Base-by-base conservation (phyloP, 2,113 vertebrate species). In the Chaetops frenatus region DNA sequence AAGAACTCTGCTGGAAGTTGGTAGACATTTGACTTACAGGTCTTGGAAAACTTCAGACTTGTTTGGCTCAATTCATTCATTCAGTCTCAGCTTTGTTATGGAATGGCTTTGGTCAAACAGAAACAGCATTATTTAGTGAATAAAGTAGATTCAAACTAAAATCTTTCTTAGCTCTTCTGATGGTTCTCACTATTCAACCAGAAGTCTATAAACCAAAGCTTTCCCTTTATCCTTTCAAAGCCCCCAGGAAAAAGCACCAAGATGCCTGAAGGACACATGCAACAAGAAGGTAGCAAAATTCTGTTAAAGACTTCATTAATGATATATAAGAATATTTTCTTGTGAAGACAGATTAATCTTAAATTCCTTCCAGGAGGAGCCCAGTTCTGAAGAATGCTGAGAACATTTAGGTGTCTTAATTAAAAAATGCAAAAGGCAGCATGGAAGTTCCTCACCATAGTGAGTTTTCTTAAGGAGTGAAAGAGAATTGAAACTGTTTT, bases 401-500 rank as follows among this genome's bases (percentile, higher is more conserved):
- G 83, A 90, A 86, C 36, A 21, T 61, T 82, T 48, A 88, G 29
- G 65, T 65, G 25, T 56, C 78, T 66, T 56, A 65, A 80, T 79
- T 90, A 48, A 83, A 86, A 60, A 81, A 83, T 50, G 70, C 12
- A 2, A 89, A 84, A 53, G 51, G 42, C 29, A 91, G 54, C 33
- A 57, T 51, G 48, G n/a, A 81, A 89, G 74, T 69, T 84, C 82
- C 70, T 81, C 45, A 42, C 83, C 36, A 15, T 15, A 48, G 64
- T 72, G 88, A 60, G 31, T 94, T 94, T 93, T 92, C 74, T 94
- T 82, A 60, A 77, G 73, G 42, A 20, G 77, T 76, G 69, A 80
- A 91, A 94, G 83, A 65, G 58, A 79, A 81, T 88, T 86, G 81
- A 89, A 86, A 88, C 50, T 94, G 81, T 83, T 96, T 96, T 94